Percentiles rank a stretch among this genome's conserved stretches.
phyloP scores from a whole-genome alignment of 2,797 vertebrate species.

The Notamacropus eugenii region DNA sequence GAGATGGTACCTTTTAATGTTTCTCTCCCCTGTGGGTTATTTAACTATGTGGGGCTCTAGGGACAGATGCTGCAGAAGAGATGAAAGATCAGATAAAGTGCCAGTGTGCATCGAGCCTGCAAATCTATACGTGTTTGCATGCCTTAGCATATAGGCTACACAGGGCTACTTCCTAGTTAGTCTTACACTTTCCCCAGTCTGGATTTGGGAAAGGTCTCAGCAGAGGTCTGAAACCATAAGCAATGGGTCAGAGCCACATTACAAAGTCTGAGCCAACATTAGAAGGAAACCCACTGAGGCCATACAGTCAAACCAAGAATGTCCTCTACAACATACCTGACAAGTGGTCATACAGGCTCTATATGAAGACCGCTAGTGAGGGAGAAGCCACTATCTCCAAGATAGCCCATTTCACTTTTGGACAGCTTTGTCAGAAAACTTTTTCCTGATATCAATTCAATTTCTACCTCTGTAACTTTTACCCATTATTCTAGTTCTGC shows the following conservation, averaged over 20 bases:
- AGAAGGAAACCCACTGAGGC: background rate
- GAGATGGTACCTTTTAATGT: conserved; percentile 64
- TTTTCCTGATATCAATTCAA: background rate
- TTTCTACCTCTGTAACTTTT: background rate
- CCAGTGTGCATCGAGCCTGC: background rate
- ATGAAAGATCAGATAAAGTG: background rate
- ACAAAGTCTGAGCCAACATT: background rate
- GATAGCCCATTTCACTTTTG: background rate
- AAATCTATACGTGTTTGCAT: background rate
- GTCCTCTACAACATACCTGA: background rate
- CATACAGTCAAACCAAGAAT: background rate
- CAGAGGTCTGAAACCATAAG: background rate
- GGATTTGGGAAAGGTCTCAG: conserved; percentile 1
- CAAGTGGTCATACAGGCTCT: background rate
- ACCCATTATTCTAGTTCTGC: background rate
- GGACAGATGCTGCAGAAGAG: conserved; percentile 62
- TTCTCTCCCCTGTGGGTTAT: conserved; percentile 53
- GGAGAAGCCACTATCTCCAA: background rate
- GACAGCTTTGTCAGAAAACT: background rate
- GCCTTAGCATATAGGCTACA: background rate
- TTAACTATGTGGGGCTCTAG: conserved; percentile 50
- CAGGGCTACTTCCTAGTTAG: background rate
- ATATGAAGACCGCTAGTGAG: background rate
- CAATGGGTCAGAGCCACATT: background rate
- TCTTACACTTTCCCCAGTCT: conserved; percentile 12